Evolutionary conservation across 2,888 invertebrate genomes (phyloP), one percentile per base, ranked within the genome.

Genomic region (Caenorhabditis drosophilae): DNA sequence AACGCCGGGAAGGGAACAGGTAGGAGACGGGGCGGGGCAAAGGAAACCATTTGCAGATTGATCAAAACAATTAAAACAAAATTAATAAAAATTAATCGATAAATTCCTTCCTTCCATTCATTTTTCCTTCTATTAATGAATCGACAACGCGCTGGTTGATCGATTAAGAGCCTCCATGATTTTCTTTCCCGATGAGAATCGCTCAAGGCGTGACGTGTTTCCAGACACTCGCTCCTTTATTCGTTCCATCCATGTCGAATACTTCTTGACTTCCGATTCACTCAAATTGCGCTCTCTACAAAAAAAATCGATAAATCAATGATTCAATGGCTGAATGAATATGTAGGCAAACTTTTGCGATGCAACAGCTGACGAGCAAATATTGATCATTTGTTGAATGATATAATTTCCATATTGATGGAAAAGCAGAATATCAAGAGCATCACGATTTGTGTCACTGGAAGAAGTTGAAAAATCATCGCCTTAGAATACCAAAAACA

Each of bases 361-460:
- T 0, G 53, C 27, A 16, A 58, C 47, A 12, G 57, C 61, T n/a
- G 45, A 58, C 23, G 46, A 62, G 60, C 76, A 52, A 25, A 79
- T 67, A 22, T 51, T 54, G 47, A 80, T 76, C 73, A 80, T 71
- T 40, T 73, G 67, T 61, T 80, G 80, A 27, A 78, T 73, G 40
- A 80, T 77, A 45, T 80, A 80, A 67, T 80, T 80, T 47, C 79
- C 80, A 51, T 67, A 80, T 49, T 80, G 79, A 47, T 80, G 75
- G 64, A 80, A 77, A 36, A 80, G 67, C 53, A 80, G 71, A 34
- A 75, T 67, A 48, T 76, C 73, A n/a, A 79, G 58, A 11, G 73
- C 70, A 42, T 75, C 74, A 12, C 67, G 55, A 46, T 70, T 66
- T 12, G 70, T 70, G 11, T 70, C 70, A 23, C 59, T 53, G 44